Conservation (phyloP, 2,797 vertebrate genomes). For the Dryobates pubescens region DNA sequence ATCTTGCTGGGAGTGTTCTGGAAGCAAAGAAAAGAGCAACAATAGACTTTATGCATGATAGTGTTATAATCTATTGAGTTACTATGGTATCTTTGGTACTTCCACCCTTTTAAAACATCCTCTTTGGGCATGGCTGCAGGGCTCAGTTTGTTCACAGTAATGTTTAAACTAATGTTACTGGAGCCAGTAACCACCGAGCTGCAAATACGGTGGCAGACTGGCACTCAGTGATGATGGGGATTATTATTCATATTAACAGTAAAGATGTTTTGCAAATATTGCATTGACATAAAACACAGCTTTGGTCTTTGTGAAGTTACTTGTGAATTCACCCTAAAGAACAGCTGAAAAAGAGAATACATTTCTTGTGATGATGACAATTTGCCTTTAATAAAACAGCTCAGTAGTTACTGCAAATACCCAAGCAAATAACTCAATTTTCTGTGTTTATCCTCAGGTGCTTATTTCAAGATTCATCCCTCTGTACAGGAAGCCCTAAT, state of each 20-base stretch:
- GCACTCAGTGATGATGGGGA: neutral
- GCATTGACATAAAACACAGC: neutral
- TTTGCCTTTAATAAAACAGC: neutral
- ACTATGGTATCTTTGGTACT: neutral
- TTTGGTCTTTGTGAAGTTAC: neutral
- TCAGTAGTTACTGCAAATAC: neutral
- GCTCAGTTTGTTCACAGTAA: neutral
- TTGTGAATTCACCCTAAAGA: neutral
- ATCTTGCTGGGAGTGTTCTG: neutral
- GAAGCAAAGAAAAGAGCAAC: neutral
- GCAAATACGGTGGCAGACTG: neutral
- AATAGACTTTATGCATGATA: neutral
- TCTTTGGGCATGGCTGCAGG: neutral
- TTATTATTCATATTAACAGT: neutral
- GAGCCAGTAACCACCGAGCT: neutral
- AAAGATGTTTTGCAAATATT: neutral
- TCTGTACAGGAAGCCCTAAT: conserved; percentile 82
- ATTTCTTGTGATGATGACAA: neutral
- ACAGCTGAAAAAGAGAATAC: neutral
- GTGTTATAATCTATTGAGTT: neutral
- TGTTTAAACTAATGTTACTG: neutral
- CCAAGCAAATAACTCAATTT: neutral
- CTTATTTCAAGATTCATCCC: conserved; percentile 83
- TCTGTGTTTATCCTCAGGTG: conserved; percentile 72
- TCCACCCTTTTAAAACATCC: neutral